Conservation (phyloP, 2,113 vertebrate species). For the Edolisoma coerulescens region DNA sequence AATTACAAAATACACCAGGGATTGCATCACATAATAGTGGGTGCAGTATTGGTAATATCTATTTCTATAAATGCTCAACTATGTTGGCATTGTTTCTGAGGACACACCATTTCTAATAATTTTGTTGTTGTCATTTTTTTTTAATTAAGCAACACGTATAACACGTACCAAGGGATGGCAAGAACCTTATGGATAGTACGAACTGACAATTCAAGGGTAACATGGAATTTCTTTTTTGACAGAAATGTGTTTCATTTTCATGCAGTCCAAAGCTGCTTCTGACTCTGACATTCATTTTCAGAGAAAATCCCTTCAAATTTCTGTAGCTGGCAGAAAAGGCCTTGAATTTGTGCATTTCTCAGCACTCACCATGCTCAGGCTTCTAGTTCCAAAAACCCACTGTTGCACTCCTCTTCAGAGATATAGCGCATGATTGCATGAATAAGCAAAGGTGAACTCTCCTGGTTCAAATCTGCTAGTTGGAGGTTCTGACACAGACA, state of each 20-base stretch:
- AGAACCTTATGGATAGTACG: not conserved
- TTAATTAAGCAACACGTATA: not conserved
- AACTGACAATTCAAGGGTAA: not conserved
- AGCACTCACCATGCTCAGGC: not conserved
- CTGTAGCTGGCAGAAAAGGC: not conserved
- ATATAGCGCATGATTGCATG: not conserved
- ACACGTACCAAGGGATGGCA: not conserved
- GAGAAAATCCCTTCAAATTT: not conserved
- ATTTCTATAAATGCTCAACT: not conserved
- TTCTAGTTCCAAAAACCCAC: not conserved
- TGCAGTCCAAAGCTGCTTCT: not conserved
- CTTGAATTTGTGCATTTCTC: not conserved
- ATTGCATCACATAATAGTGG: constrained; percentile 16
- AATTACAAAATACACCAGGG: constrained; percentile 19
- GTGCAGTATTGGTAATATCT: not conserved
- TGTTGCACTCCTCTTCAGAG: not conserved
- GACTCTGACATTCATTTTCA: not conserved
- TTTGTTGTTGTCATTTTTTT: not conserved
- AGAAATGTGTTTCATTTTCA: not conserved
- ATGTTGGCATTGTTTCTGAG: not conserved
- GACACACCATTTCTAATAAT: not conserved
- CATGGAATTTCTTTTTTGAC: not conserved
- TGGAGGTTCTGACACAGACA: accelerated
- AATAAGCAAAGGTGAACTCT: not conserved
- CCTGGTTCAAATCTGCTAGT: not conserved